These are phyloP conservation scores for Ctenodactylus gundi DNA, from an alignment of 2,113 vertebrate species.

Conservation along the genomic window DNA sequence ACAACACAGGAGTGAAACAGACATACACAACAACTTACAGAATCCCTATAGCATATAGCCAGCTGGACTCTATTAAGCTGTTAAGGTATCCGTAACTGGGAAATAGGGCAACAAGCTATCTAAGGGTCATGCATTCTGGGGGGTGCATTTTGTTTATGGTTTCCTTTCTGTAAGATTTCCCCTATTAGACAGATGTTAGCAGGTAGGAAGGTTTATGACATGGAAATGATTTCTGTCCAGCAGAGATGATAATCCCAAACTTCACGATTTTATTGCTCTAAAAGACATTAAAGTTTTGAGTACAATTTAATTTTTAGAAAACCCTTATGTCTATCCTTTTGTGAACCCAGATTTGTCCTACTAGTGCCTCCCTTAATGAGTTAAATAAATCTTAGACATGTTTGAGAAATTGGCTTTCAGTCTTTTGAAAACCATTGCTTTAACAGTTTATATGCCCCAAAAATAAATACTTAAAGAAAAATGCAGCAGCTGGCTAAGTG, in stretches of 20 bases:
- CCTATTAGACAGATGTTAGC: background rate
- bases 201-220: background rate
- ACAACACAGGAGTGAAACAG: background rate
- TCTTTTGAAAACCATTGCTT: slow-evolving; percentile 15
- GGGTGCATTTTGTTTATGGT: background rate
- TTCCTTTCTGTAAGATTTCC: background rate
- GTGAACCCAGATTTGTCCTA: background rate
- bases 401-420: slow-evolving; percentile 40
- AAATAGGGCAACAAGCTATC: background rate
- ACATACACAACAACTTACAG: background rate
- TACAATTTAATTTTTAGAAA: background rate
- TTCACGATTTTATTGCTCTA: background rate
- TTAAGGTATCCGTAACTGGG: background rate
- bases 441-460: background rate
- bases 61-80: background rate
- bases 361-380: background rate
- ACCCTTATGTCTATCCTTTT: background rate
- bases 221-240: background rate
- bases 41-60: background rate
- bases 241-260: background rate
- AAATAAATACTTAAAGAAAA: background rate
- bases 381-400: slow-evolving; percentile 12
- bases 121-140: background rate
- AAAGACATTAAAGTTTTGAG: background rate
- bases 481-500: background rate